These are phyloP conservation scores for Corythaixoides concolor DNA, from an alignment of 2,113 vertebrate genomes.

Conservation along the genomic window DNA sequence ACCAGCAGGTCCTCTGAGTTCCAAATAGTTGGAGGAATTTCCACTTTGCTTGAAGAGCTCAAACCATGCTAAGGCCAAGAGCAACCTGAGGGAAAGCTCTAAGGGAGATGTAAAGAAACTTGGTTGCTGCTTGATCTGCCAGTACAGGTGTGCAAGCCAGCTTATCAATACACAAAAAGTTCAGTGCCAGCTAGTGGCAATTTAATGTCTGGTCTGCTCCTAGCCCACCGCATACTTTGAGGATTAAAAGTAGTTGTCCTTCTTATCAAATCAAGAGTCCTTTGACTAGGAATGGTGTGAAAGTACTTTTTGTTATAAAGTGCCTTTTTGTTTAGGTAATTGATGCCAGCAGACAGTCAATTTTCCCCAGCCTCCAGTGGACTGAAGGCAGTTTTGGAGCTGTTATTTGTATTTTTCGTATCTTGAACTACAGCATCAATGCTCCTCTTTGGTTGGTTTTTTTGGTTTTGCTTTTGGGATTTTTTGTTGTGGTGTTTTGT, in stretches of 20 bases:
- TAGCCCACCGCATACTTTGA: not conserved
- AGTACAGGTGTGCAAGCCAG: not conserved
- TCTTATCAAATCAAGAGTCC: not conserved
- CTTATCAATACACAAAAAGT: not conserved
- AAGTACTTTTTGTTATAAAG: not conserved
- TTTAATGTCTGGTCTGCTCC: not conserved
- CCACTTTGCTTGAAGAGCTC: not conserved
- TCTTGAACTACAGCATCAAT: not conserved
- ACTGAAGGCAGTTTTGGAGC: not conserved
- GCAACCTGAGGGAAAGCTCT: not conserved
- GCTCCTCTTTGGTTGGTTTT: not conserved
- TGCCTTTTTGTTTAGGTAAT: not conserved
- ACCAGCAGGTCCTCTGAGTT: not conserved
- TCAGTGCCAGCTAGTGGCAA: too few species aligned
- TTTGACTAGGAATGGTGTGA: not conserved
- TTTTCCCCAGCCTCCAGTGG: not conserved
- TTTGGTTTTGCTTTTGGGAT: not conserved
- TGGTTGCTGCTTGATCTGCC: not conserved
- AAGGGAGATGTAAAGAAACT: not conserved
- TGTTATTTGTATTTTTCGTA: not conserved
- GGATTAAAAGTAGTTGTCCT: not conserved
- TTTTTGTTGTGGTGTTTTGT: not conserved
- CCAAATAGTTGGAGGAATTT: not conserved
- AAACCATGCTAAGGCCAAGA: accelerated
- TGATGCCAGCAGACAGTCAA: not conserved